A percentile compares a stretch with the other conserved stretches of the same genome.
Evolutionary conservation across 2,888 invertebrate genomes (phyloP).

Genomic region (Ochropacha duplaris): DNA sequence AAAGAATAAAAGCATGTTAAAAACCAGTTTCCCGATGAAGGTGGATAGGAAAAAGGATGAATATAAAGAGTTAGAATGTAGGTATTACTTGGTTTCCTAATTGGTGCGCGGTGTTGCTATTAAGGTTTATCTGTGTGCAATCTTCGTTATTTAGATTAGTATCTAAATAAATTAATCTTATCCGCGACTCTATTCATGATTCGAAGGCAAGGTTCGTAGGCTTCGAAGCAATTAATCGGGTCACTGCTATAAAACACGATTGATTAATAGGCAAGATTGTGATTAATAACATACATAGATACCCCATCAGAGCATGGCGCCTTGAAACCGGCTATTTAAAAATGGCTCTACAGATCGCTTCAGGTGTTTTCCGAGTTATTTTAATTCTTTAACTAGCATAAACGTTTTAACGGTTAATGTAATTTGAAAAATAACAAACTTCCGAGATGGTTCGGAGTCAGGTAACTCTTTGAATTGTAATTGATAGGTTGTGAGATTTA

Average conservation of each 20-base stretch:
- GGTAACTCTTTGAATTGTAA: not conserved
- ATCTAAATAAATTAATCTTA: constrained; percentile 38
- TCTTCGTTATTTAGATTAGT: constrained; percentile 39
- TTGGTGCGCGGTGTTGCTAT: constrained; percentile 37
- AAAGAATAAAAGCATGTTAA: too few relatives aligned
- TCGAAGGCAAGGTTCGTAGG: constrained; percentile 16
- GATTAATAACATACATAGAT: constrained; percentile 2
- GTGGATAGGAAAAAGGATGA: too few relatives aligned
- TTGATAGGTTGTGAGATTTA: not conserved
- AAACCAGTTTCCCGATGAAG: too few relatives aligned
- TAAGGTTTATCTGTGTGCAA: constrained; percentile 37
- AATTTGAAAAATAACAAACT: constrained; percentile 2
- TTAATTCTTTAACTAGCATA: not conserved
- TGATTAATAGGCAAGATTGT: not conserved
- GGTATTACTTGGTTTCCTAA: constrained; percentile 29
- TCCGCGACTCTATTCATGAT: constrained; percentile 14
- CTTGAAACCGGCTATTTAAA: constrained; percentile 10
- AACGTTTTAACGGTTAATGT: not conserved
- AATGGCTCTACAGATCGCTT: not conserved
- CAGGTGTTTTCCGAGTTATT: not conserved
- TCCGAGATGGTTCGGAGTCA: not conserved
- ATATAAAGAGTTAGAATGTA: too few relatives aligned
- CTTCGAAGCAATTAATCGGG: constrained; percentile 7
- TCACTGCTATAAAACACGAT: constrained; percentile 4
- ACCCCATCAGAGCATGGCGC: constrained; percentile 16